Base-by-base conservation (phyloP, 2,797 vertebrate genomes). In the Tolypeutes matacus region DNA sequence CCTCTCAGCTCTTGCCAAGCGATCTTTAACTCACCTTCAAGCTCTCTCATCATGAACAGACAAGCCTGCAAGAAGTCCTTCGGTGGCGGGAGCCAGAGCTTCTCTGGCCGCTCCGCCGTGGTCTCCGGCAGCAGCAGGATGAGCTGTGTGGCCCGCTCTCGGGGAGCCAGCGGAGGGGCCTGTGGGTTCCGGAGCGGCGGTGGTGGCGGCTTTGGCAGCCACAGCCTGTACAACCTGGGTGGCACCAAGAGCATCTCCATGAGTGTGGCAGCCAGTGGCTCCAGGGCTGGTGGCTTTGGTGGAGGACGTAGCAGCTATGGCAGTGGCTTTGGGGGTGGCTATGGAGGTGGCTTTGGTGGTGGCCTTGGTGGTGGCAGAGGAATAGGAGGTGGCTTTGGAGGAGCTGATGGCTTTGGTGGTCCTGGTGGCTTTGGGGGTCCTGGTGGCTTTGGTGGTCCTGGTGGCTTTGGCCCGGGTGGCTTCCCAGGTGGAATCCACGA, bases 101-200 rank as follows among this genome's bases (percentile, higher is more conserved):
- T 99, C 97, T 99, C 99, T 1, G 98, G 99, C 85, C 98, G 98
- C 94, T 98, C 98, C 0, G 97, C 98, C 0, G 95, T 81, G 97
- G 98, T 77, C 80, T 98, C 98, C 0, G 96, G 98, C 2, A 34
- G 96, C 80, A 97, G 95, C 95, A 97, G 97, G 94, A 98, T 96
- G 95, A 98, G 97, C 0, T 97, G 93, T 46, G 97, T 97, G 1
- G 12, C 96, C 49, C 96, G 97, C 89, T 82, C 97, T 15, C 96
- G 98, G 62, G 97, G 89, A 72, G 98, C 98, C 89, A 60, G 98
- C 0, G 96, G 97, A 2, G 98, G 98, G 21, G 95, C 95, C 2
- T 97, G 85, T 9, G 98, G 98, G 67, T 91, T 97, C 5, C 97
- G 90, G 5, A 89, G 95, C 0, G 51, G 91, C 76, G 82, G 42